Conservation (phyloP, 2,888 invertebrate species). For the Ecdyonurus torrentis region DNA sequence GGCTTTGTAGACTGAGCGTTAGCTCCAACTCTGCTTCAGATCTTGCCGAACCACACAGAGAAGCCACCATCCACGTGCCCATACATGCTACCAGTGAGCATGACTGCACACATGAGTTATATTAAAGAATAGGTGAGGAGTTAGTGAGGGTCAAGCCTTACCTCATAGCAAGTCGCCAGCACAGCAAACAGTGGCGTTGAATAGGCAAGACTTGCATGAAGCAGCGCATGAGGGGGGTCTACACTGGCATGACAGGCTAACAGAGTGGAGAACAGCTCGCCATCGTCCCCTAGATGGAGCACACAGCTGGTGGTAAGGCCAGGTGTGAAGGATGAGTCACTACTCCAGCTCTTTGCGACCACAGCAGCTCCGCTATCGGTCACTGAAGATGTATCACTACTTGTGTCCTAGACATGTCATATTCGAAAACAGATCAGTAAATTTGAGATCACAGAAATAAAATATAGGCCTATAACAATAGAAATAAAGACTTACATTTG, state of each 20-base stretch:
- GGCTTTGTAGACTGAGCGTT: slow-evolving; percentile 1
- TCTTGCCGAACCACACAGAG: neutral
- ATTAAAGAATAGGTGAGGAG: no score
- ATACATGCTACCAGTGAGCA: slow-evolving; percentile 42
- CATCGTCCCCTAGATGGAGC: neutral
- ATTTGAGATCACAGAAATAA: no score
- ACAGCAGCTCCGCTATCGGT: neutral
- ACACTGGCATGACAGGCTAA: slow-evolving; percentile 28
- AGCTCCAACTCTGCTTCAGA: neutral
- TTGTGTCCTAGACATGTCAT: neutral
- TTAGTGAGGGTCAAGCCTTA: slow-evolving; percentile 21
- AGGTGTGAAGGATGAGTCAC: neutral
- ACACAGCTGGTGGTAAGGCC: neutral
- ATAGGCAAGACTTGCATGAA: slow-evolving; percentile 38
- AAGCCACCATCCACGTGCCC: slow-evolving; percentile 36
- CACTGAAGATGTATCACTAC: neutral
- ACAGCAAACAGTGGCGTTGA: slow-evolving; percentile 44
- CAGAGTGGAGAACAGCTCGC: slow-evolving; percentile 10
- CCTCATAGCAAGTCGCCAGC: slow-evolving; percentile 52
- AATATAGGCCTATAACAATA: no score
- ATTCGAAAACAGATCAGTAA: no score
- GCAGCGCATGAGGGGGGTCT: slow-evolving; percentile 46
- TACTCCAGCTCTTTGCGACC: neutral
- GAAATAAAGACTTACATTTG: slow-evolving; percentile 8
- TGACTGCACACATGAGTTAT: slow-evolving; percentile 33